A percentile compares a stretch with the other conserved stretches of the same genome.
Conservation (phyloP, 1,140 invertebrate species). For the Pseudomyrmex dendroicus region DNA sequence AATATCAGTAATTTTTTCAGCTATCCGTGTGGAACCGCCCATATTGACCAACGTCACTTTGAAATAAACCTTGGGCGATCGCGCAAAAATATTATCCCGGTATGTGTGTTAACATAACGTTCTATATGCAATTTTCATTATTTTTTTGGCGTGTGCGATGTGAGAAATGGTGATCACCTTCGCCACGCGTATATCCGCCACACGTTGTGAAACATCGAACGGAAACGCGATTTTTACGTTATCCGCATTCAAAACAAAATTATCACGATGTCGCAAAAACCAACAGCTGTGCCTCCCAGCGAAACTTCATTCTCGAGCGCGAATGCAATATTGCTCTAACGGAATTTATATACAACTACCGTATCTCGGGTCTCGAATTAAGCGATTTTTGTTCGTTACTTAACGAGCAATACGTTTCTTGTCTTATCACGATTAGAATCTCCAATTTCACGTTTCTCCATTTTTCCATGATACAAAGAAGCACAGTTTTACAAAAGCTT, state of each 20-base stretch:
- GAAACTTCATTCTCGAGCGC: neutral
- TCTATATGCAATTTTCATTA: slow-evolving; percentile 29
- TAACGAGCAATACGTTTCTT: neutral
- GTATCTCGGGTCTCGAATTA: neutral
- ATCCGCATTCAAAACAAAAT: slow-evolving; percentile 5
- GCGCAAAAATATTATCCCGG: neutral
- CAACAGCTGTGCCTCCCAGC: neutral
- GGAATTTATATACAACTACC: neutral
- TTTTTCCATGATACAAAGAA: neutral
- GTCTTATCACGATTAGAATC: slow-evolving; percentile 4
- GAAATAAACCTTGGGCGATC: slow-evolving; percentile 9
- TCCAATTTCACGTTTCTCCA: neutral
- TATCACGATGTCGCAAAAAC: slow-evolving; percentile 19
- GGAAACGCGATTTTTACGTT: slow-evolving; percentile 28
- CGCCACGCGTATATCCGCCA: neutral
- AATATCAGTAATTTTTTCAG: slow-evolving; percentile 29
- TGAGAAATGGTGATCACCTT: slow-evolving; percentile 13
- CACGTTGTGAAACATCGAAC: slow-evolving; percentile 28
- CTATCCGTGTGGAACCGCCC: slow-evolving; percentile 13
- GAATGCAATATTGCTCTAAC: slow-evolving; percentile 1
- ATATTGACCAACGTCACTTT: slow-evolving; percentile 18
- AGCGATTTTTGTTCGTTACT: neutral
- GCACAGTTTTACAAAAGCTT: slow-evolving; percentile 23
- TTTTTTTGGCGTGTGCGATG: neutral
- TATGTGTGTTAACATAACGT: slow-evolving; percentile 1